Conservation (phyloP, 2,888 invertebrate genomes). For the Schizotus pectinicornis region DNA sequence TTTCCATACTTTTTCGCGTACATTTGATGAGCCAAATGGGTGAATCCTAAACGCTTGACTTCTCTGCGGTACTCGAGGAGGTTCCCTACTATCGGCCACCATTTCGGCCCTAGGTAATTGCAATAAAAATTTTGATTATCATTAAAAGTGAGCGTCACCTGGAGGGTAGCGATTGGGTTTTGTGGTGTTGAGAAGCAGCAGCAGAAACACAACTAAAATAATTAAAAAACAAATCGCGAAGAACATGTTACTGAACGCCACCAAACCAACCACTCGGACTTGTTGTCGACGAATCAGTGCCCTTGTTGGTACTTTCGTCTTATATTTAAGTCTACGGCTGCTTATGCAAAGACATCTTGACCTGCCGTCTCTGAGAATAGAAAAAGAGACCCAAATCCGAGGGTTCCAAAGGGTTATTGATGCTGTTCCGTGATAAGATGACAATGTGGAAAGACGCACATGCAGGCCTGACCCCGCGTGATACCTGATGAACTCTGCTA, state of each 20-base stretch:
- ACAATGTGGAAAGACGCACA: no score
- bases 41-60: conserved; percentile 56
- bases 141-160: conserved; percentile 54
- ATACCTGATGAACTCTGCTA: no score
- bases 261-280: no score
- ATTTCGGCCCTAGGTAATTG: conserved; percentile 60
- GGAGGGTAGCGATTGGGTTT: conserved; percentile 63
- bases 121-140: neutral
- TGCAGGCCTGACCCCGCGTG: no score
- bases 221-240: conserved; percentile 34
- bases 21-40: conserved; percentile 67
- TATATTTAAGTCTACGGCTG: no score
- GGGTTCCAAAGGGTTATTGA: no score
- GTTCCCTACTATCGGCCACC: conserved; percentile 65
- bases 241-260: conserved; percentile 24
- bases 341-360: no score
- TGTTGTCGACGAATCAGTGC: no score
- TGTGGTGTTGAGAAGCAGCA: conserved; percentile 42
- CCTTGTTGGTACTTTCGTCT: no score
- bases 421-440: no score
- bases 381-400: no score
- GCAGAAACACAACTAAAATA: conserved; percentile 26
- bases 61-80: conserved; percentile 54
- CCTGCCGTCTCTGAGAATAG: no score
- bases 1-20: conserved; percentile 67